phyloP scores from a whole-genome alignment of 2,113 vertebrate genomes.

The Anarhynchus alexandrinus region DNA sequence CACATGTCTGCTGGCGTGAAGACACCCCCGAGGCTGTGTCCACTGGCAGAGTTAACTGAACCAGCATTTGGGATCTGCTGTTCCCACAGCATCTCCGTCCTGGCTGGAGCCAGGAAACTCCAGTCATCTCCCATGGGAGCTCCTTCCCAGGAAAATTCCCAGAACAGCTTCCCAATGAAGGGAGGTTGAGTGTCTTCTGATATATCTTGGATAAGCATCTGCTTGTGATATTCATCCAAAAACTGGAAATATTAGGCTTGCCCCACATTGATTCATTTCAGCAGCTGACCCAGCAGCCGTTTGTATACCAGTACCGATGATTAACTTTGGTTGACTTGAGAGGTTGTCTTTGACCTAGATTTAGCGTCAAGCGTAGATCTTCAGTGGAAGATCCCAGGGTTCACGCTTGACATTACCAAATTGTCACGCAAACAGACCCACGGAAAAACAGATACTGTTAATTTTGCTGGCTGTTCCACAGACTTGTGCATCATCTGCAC shows the following conservation, averaged over 20 bases:
- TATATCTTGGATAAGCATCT: conserved; percentile 2
- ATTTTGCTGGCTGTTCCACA: not conserved
- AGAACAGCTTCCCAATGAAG: not conserved
- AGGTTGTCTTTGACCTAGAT: not conserved
- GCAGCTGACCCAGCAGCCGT: not conserved
- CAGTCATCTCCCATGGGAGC: not conserved
- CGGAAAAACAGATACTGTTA: not conserved
- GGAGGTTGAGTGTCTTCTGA: not conserved
- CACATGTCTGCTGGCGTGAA: fast-evolving
- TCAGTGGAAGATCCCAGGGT: not conserved
- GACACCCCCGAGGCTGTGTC: not conserved
- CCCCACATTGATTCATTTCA: not conserved
- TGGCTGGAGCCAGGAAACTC: not conserved
- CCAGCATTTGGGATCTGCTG: not conserved
- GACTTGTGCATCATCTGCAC: not conserved
- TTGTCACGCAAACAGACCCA: not conserved
- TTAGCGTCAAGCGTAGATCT: not conserved
- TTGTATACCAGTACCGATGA: not conserved
- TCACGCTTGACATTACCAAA: not conserved
- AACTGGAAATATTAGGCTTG: not conserved
- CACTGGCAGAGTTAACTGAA: not conserved
- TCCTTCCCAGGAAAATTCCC: conserved; percentile 9
- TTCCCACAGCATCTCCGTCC: conserved; percentile 30
- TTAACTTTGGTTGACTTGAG: not conserved
- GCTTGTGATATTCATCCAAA: conserved; percentile 4